These are phyloP conservation scores for Lepas anatifera DNA, from an alignment of 2,888 invertebrate species.

Conservation along the genomic window DNA sequence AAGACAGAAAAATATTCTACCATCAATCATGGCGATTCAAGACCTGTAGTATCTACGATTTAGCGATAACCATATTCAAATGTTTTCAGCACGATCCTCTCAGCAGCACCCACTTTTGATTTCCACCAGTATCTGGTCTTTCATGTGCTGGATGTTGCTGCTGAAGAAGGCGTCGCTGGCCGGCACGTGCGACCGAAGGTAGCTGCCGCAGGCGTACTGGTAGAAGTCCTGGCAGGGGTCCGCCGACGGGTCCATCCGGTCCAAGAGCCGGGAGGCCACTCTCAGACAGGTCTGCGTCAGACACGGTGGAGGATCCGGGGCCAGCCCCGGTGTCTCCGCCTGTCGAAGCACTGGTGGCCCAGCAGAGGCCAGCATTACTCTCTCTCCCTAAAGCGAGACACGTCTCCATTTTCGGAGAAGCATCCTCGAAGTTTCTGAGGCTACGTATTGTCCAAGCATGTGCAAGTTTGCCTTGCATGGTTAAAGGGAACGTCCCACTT, in stretches of 20 bases:
- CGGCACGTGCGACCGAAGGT: conserved; percentile 31
- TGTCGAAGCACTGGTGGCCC: background rate
- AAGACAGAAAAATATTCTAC: no score
- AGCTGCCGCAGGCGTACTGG: conserved; percentile 34
- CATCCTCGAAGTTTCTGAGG: no score
- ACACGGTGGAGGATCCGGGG: conserved; percentile 23
- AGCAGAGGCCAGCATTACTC: background rate
- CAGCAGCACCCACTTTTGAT: no score
- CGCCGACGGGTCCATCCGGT: conserved; percentile 30
- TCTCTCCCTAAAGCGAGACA: no score
- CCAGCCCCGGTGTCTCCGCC: background rate
- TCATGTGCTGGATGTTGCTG: conserved; percentile 34
- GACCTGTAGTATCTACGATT: no score
- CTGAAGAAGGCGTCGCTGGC: conserved; percentile 33
- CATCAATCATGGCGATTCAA: no score
- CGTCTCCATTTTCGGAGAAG: no score
- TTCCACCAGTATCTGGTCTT: conserved; percentile 33
- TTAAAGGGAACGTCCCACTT: no score
- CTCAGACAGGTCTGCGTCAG: conserved; percentile 29
- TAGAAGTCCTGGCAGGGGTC: conserved; percentile 34
- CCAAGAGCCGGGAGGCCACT: conserved; percentile 31
- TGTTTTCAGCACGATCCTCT: no score
- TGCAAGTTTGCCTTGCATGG: no score
- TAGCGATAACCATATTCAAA: no score
- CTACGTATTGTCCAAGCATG: no score